A percentile compares a stretch with the other conserved stretches of the same genome.
Evolutionary conservation across 2,797 vertebrate genomes (phyloP).

Genomic region (Helicolenus hilgendorfi): DNA sequence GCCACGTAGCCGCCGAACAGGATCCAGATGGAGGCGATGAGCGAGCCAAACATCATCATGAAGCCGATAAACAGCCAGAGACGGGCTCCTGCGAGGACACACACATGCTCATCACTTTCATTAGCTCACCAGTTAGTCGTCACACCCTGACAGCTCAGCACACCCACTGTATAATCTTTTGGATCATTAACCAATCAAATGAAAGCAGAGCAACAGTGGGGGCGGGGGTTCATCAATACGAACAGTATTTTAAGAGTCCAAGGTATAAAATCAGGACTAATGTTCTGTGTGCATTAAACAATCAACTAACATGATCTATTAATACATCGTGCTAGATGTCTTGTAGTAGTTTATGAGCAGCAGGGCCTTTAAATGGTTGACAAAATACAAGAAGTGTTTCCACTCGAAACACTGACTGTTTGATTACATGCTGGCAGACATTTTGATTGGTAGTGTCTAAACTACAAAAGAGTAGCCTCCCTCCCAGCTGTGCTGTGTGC

Average conservation of each 20-base stretch:
- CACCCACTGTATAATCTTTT: neutral
- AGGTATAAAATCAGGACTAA: no score
- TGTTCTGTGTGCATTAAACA: no score
- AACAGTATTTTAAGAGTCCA: neutral
- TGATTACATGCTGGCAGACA: neutral
- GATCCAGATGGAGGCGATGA: constrained; percentile 96
- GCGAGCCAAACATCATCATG: constrained; percentile 96
- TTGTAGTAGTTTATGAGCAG: no score
- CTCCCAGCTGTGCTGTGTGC: neutral
- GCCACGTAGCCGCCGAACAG: constrained; percentile 94
- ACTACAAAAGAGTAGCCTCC: neutral
- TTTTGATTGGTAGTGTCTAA: neutral
- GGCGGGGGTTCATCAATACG: neutral
- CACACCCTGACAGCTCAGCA: neutral
- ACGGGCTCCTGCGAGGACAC: constrained; percentile 89
- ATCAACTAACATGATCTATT: no score
- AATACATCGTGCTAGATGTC: no score
- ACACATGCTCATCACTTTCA: constrained; percentile 84
- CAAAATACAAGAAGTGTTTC: no score
- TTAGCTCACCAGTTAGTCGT: constrained; percentile 59
- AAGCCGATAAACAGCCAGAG: constrained; percentile 96
- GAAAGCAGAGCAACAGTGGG: neutral
- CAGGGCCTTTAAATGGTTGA: no score
- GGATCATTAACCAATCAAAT: neutral
- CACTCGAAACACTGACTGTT: neutral